Base-by-base conservation (phyloP, 2,113 vertebrate species). In the Hassar affinis region DNA sequence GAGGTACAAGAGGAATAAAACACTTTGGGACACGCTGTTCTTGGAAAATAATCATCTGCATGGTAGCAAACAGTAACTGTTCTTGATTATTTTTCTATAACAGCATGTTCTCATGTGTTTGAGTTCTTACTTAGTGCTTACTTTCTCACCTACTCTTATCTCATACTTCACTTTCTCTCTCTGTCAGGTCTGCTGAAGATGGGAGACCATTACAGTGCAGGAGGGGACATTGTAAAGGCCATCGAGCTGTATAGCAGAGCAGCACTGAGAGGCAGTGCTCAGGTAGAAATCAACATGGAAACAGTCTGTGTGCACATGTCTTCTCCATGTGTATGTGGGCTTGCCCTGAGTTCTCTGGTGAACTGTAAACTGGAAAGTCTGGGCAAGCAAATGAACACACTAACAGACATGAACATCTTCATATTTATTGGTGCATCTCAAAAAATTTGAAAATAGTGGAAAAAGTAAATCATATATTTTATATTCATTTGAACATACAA, bases 171-270 rank as follows among this genome's bases (percentile, higher is more conserved):
- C 79, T 85, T 59, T 45, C 72, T 86, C 11, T 68, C 81, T 68
- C 59, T 82, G 84, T 86, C 89, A 98, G 97, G 95, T 27, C 95
- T 97, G 88, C 90, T 98, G 92, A 97, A 95, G 91, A 96, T 98
- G 94, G 97, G 97, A 0, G 98, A 99, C 89, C 94, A 95, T 89
- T 96, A 96, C 90, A 95, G 94, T 82, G 91, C 84, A 92, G 92
- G 82, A 91, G 92, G 47, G 90, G 92, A 4, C 92, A 89, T 91
- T 91, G 84, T 78, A 90, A 88, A 85, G 85, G 96, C 96, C 0
- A 80, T 96, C 89, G 88, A 89, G 76, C 96, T 98, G 95, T 99
- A 99, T 0, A 94, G 95, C 78, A 94, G 94, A 86, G 97, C 97
- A 6, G 98, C 97, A 0, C 54, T 94, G 72, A 92, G 94, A 20